A percentile compares a stretch with the other conserved stretches of the same genome.
These are phyloP conservation scores for Cryptus armator DNA, from an alignment of 2,888 invertebrate genomes.

Conservation along the genomic window DNA sequence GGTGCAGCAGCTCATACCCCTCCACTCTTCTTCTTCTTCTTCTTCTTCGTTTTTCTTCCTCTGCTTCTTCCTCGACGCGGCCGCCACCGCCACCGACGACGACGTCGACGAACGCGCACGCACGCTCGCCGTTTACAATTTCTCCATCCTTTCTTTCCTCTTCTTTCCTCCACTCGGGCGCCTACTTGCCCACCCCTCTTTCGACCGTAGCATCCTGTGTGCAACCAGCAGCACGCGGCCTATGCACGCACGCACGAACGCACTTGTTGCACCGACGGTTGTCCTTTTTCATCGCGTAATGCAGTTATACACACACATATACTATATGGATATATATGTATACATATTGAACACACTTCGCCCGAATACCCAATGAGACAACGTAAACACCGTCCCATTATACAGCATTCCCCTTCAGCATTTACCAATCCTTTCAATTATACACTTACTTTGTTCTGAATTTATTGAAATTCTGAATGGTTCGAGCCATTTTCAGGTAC, in stretches of 20 bases:
- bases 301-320: slow-evolving; percentile 18
- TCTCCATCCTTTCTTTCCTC: slow-evolving; percentile 55
- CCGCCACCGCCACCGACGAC: slow-evolving; percentile 36
- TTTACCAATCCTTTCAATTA: slow-evolving; percentile 43
- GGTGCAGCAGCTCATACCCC: slow-evolving; percentile 67
- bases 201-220: slow-evolving; percentile 56
- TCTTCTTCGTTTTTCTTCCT: slow-evolving; percentile 64
- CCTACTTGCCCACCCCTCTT: slow-evolving; percentile 48
- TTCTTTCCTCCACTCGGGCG: slow-evolving; percentile 63
- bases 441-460: slow-evolving; percentile 31
- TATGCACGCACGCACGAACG: slow-evolving; percentile 64
- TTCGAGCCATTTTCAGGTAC: slow-evolving; percentile 11
- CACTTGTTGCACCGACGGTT: slow-evolving; percentile 82
- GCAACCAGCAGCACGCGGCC: slow-evolving; percentile 47
- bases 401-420: slow-evolving; percentile 22
- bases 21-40: slow-evolving; percentile 73
- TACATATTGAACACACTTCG: neutral
- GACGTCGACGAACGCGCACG: slow-evolving; percentile 56
- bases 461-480: slow-evolving; percentile 19
- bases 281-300: slow-evolving; percentile 25
- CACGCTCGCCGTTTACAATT: slow-evolving; percentile 62
- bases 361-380: slow-evolving; percentile 4
- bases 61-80: slow-evolving; percentile 54
- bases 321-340: neutral
- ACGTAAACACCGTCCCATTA: slow-evolving; percentile 6